A percentile compares a stretch with the other conserved stretches of the same genome.
These are phyloP conservation scores for Pseudopipra pipra DNA, from an alignment of 2,113 vertebrate species.

Conservation along the genomic window DNA sequence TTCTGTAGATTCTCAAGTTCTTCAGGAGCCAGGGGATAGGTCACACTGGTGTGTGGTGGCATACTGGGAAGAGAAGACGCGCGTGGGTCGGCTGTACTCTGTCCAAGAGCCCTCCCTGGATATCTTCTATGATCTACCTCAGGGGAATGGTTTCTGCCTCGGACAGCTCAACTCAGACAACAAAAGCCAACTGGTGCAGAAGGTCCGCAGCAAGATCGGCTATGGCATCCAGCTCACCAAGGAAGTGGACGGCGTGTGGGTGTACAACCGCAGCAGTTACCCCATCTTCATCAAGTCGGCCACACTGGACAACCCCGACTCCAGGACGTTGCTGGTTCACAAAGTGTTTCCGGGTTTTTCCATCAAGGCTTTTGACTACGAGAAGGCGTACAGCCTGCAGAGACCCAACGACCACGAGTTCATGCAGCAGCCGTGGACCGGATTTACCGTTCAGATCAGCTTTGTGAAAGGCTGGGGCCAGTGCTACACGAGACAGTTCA, in stretches of 20 bases:
- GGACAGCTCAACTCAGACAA: constrained; percentile 97
- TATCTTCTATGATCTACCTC: constrained; percentile 99
- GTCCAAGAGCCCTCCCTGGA: constrained; percentile 98
- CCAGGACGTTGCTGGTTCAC: constrained; percentile 95
- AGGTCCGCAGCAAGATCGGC: constrained; percentile 95
- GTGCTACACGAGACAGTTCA: constrained; percentile 98
- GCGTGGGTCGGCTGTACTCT: constrained; percentile 96
- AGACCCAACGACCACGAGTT: constrained; percentile 98
- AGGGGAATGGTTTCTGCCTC: constrained; percentile 98
- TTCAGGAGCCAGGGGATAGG: constrained; percentile 89
- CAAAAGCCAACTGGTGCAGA: constrained; percentile 96
- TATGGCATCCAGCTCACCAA: constrained; percentile 96
- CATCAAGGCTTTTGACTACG: constrained; percentile 98
- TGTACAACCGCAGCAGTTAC: constrained; percentile 98
- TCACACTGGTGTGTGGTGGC: constrained; percentile 99
- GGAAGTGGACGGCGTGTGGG: constrained; percentile 96
- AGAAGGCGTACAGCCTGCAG: constrained; percentile 94
- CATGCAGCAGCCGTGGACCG: constrained; percentile 94
- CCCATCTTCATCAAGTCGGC: constrained; percentile 99
- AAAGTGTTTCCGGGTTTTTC: constrained; percentile 98
- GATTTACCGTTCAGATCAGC: constrained; percentile 98
- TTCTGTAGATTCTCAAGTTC: constrained; percentile 88
- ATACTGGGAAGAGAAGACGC: constrained; percentile 98
- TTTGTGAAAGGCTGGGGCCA: constrained; percentile 99
- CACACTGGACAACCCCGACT: constrained; percentile 99